These are phyloP conservation scores for Sebastes schlegelii DNA, from an alignment of 2,113 vertebrate genomes.

Conservation along the genomic window DNA sequence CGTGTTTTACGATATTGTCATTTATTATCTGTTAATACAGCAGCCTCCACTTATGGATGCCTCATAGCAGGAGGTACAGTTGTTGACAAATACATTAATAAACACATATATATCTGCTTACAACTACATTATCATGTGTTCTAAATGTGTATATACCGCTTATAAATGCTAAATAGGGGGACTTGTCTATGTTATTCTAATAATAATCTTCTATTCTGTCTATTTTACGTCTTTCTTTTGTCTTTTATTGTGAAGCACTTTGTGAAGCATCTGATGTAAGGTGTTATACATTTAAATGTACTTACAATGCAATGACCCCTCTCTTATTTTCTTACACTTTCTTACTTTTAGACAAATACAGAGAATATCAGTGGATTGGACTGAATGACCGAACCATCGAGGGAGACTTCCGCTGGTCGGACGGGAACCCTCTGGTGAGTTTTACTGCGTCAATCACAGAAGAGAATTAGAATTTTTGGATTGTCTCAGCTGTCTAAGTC, in stretches of 20 bases:
- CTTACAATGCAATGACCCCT: no score
- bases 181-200: background rate
- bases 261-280: background rate
- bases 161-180: background rate
- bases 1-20: no score
- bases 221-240: background rate
- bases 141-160: no score
- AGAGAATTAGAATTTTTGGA: no score
- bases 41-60: no score
- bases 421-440: conserved; percentile 92
- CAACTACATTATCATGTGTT: background rate
- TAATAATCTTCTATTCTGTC: background rate
- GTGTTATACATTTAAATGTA: background rate
- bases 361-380: conserved; percentile 95
- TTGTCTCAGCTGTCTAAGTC: no score
- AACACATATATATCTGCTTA: no score
- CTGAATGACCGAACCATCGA: conserved; percentile 94
- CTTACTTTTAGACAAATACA: conserved; percentile 86
- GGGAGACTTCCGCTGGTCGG: conserved; percentile 96
- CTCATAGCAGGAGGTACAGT: no score
- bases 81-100: no score
- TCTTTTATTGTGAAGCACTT: background rate
- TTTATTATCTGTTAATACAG: no score
- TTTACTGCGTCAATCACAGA: no score
- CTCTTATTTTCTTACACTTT: background rate